Base-by-base conservation (phyloP, 2,888 invertebrate species). In the Macaria notata region DNA sequence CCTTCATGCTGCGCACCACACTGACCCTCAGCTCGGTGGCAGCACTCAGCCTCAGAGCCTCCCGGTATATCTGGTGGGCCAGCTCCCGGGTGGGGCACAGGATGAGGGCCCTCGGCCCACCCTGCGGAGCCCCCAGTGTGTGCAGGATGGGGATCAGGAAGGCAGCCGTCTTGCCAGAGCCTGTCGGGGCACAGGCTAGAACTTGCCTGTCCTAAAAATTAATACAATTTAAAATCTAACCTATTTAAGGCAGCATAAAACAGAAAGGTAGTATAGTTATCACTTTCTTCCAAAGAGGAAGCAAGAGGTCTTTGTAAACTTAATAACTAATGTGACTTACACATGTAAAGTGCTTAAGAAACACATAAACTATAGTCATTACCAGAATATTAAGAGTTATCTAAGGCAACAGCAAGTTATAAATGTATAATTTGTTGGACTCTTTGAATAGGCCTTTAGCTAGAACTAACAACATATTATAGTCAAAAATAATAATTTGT, bases 91-190 rank as follows among this genome's bases (percentile, higher is more conserved):
- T 99, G 4, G 99, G 99, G 69, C 97, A 96, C 8, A 99, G 92
- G 46, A 99, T 94, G 2, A 99, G 87, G 6, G 98, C 98, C 62
- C 98, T 92, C 52, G 97, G 95, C 0, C 98, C 98, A 30, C 93
- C 92, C 49, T 94, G 94, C 0, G 87, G 96, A 43, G 92, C 91
- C 9, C 93, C 93, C 43, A 99, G 90, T 0, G 93, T 89, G 72
- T 97, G 95, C 38, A 99, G 93, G 7, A 99, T 92, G 0, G 99
- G 99, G 3, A 98, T 81, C 0, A 99, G 92, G 85, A 99, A 99
- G 0, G 99, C 98, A 1, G 97, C 95, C 0, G 99, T 99, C 89
- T 99, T 99, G 6, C 99, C 99, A 0, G 98, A 98, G 1, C 99
- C 99, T 0, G 99, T 99, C 0, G 99, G 99, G 0, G 99, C 99